phyloP scores from a whole-genome alignment of 1,140 invertebrate genomes.

The Thalassaphorura encarpata region DNA sequence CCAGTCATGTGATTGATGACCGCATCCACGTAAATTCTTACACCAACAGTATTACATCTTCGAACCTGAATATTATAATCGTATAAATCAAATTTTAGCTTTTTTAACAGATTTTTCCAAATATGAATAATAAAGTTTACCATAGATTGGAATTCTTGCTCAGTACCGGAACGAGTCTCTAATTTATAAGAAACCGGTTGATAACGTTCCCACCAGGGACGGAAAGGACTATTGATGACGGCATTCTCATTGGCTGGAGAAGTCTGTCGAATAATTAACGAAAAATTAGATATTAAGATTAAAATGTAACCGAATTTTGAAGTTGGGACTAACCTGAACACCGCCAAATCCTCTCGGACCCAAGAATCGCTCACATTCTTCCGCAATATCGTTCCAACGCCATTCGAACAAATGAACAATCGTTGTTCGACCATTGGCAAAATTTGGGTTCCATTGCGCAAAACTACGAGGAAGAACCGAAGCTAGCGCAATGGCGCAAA shows the following conservation, averaged over 20 bases:
- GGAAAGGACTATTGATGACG: conserved; percentile 44
- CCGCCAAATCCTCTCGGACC: conserved; percentile 64
- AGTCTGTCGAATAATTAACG: conserved; percentile 37
- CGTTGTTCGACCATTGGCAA: conserved; percentile 30
- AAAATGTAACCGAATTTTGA: not conserved
- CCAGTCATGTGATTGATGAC: conserved; percentile 80
- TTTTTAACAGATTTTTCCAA: conserved; percentile 1
- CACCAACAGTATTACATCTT: conserved; percentile 58
- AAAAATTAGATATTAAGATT: not conserved
- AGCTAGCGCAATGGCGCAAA: not conserved
- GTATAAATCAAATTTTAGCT: not conserved
- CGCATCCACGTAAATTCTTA: conserved; percentile 51
- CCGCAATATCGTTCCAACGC: conserved; percentile 69
- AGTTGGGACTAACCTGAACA: conserved; percentile 55
- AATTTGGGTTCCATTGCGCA: conserved; percentile 18
- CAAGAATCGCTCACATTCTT: conserved; percentile 69
- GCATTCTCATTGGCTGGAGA: conserved; percentile 56
- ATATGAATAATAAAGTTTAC: conserved; percentile 29
- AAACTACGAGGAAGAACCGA: not conserved
- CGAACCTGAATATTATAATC: not conserved
- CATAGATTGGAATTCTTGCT: conserved; percentile 62
- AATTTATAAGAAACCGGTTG: conserved; percentile 79
- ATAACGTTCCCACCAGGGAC: conserved; percentile 77
- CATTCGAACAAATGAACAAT: conserved; percentile 76
- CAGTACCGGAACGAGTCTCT: conserved; percentile 61